These are phyloP conservation scores for Drosophila cognata DNA, from an alignment of 2,888 invertebrate species.

Conservation along the genomic window DNA sequence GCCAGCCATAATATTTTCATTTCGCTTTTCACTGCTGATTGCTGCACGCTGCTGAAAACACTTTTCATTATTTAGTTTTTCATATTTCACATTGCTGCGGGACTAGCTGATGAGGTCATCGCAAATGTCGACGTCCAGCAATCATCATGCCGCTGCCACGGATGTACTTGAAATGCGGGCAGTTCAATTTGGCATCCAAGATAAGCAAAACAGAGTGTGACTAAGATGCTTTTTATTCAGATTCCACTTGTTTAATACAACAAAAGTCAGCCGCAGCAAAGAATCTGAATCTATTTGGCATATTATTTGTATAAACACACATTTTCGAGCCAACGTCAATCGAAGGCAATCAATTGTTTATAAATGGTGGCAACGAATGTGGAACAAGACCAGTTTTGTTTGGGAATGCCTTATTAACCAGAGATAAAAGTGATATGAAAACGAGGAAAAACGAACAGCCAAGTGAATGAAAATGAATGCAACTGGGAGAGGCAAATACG, in stretches of 20 bases:
- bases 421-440: conserved; percentile 4
- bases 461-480: conserved; percentile 21
- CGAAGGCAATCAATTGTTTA: conserved; percentile 40
- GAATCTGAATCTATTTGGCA: conserved; percentile 29
- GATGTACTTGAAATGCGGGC: conserved; percentile 5
- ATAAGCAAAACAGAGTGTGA: conserved; percentile 15
- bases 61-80: conserved; percentile 78
- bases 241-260: conserved; percentile 6
- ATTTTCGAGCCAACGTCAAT: conserved; percentile 44
- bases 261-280: conserved; percentile 8
- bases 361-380: conserved; percentile 13
- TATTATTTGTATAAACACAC: conserved; percentile 38
- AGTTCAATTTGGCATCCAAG: neutral
- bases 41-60: conserved; percentile 53
- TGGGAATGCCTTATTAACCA: conserved; percentile 20
- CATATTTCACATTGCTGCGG: conserved; percentile 72
- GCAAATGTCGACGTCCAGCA: conserved; percentile 42
- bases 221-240: conserved; percentile 12
- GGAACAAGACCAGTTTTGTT: conserved; percentile 16
- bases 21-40: conserved; percentile 50
- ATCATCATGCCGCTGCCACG: conserved; percentile 1
- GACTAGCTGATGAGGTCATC: conserved; percentile 47
- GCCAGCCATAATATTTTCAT: conserved; percentile 74
- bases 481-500: conserved; percentile 44
- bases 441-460: conserved; percentile 11